Base-by-base conservation (phyloP, 2,797 vertebrate genomes). In the Harpagifer antarcticus region DNA sequence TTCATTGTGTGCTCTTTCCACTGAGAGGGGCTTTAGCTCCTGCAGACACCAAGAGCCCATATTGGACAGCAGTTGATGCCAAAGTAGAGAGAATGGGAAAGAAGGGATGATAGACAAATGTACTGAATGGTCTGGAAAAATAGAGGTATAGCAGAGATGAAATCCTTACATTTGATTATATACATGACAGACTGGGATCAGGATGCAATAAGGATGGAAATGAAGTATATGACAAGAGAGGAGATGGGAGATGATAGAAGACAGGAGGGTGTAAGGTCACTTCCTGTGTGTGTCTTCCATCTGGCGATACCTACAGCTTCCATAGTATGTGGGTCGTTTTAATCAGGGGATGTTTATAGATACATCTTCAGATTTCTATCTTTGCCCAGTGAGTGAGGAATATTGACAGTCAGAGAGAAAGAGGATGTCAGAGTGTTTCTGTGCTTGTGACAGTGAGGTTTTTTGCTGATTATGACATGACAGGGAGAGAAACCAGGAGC, bases 401-500 rank as follows among this genome's bases (percentile, higher is more conserved):
- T 48, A 75, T 40, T 52, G 72, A 76, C 68, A 54, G 64, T 49
- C 14, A 6, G 60, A 9, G 60, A 13, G 44, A 33, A 67, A 42
- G 20, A 58, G 9, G 47, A 74, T 54, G 78, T 47, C 14, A 58
- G 9, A 23, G 62, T 31, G 75, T 70, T 42, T 67, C 37, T 57
- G 8, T 20, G 47, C 27, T 19, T 64, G 72, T 88, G 89, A 84
- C 82, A 85, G 65, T 31, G 59, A 77, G 16, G 16, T 55, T 81
- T 72, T 76, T 71, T 74, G 88, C 85, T 88, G 92, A 94, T 94
- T 82, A 90, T 86, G 91, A 88, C 75, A 76, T 82, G 86, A 90
- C 77, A 83, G 78, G 66, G 70, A 85, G 78, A 79, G 78, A 84
- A 79, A 90, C 48, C 76, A 73, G 82, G 68, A 75, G 78, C 74